Conservation (phyloP, 2,797 vertebrate species). For the Enoplosus armatus region DNA sequence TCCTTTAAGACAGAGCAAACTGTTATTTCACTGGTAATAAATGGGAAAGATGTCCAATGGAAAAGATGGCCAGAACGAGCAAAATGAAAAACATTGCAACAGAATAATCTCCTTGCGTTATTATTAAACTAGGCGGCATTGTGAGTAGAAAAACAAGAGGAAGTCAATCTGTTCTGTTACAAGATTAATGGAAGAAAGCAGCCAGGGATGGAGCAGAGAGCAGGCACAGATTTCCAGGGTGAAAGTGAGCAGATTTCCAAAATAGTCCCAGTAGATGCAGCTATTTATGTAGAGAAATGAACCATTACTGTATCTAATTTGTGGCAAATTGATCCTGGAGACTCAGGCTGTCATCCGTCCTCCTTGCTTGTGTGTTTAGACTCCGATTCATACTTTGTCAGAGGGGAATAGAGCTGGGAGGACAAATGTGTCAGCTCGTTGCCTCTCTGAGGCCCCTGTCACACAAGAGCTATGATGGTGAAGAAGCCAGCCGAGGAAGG, state of each 20-base stretch:
- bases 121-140: slow-evolving; percentile 29
- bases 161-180: slow-evolving; percentile 27
- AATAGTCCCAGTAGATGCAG: slow-evolving; percentile 61
- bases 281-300: slow-evolving; percentile 83
- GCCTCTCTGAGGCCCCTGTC: slow-evolving; percentile 55
- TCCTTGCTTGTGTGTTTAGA: slow-evolving; percentile 64
- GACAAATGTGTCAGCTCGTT: slow-evolving; percentile 63
- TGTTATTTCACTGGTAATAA: slow-evolving; percentile 19
- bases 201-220: slow-evolving; percentile 20
- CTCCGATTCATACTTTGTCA: slow-evolving; percentile 62
- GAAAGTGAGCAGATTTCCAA: slow-evolving; percentile 67
- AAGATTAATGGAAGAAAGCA: slow-evolving; percentile 55
- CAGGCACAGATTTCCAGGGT: slow-evolving; percentile 44
- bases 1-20: neutral
- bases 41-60: neutral
- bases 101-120: slow-evolving; percentile 11
- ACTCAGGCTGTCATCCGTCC: slow-evolving; percentile 73
- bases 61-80: neutral
- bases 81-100: neutral
- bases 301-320: slow-evolving; percentile 83
- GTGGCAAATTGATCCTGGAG: slow-evolving; percentile 79
- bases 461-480: slow-evolving; percentile 55
- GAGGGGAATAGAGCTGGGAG: slow-evolving; percentile 58
- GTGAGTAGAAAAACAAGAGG: slow-evolving; percentile 25
- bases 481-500: slow-evolving; percentile 30